Evolutionary conservation across 2,888 invertebrate genomes (phyloP), one percentile per base, ranked within the genome.

Genomic region (Cistogaster globosa): DNA sequence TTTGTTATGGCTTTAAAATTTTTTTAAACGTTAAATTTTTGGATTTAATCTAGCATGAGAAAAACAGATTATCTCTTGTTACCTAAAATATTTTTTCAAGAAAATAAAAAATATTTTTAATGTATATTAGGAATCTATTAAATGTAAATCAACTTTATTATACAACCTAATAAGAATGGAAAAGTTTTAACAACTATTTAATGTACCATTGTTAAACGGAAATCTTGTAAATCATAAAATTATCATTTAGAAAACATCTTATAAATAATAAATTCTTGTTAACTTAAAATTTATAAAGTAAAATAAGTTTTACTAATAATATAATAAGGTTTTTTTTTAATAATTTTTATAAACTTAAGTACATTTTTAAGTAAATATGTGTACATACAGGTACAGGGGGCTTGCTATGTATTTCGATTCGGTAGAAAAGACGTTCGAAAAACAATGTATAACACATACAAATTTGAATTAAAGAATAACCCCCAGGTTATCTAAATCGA

Each of bases 111-210:
- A 69, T 76, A 14, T 79, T 78, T 74, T 75, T 65, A 69, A 79
- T 84, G 75, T 65, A 71, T 65, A 75, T 79, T 63, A 71, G 1
- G 38, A 68, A 68, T 60, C 18, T 78, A 18, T 45, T 69, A 20
- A 55, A 58, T 63, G 18, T 48, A 68, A 78, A 57, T 6, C 22
- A 68, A 42, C 18, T 51, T 69, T 22, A 68, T 14, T 42, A 67
- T 53, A 14, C 22, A 75, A 36, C 26, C 0, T 57, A 57, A 38
- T 20, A 51, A 18, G 45, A 45, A 65, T 42, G 74, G 26, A 51
- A 68, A 76, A 67, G 38, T 53, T 55, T 75, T 45, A 75, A 57
- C 51, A 68, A 48, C 20, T 53, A 68, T 48, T 14, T 45, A 71
- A 42, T 12, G 42, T 42, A 42, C 3, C 20, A 45, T 22, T n/a